phyloP scores from a whole-genome alignment of 2,888 invertebrate genomes.

The Coleophora deauratella region DNA sequence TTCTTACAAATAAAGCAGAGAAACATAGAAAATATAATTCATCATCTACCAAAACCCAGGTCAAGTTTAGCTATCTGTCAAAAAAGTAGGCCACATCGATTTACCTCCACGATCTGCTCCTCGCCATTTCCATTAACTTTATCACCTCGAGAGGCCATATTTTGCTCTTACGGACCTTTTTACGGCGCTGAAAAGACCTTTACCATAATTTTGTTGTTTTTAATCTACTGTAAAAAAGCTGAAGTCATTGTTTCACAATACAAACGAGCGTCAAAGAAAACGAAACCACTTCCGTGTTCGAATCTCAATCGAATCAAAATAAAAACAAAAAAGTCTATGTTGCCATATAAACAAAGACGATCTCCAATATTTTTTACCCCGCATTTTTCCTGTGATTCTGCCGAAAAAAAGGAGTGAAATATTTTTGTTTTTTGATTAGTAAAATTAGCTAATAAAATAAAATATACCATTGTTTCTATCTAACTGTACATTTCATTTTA shows the following conservation, averaged over 20 bases:
- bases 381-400: too few species aligned
- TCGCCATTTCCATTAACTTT: slow-evolving; percentile 77
- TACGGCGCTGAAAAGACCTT: slow-evolving; percentile 37
- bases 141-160: slow-evolving; percentile 75
- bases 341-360: slow-evolving; percentile 13
- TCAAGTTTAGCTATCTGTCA: slow-evolving; percentile 2
- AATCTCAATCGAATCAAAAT: slow-evolving; percentile 57
- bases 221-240: slow-evolving; percentile 45
- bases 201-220: slow-evolving; percentile 67
- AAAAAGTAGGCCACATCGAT: slow-evolving; percentile 66
- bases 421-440: too few species aligned
- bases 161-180: slow-evolving; percentile 38
- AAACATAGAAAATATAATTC: too few species aligned
- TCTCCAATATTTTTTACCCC: too few species aligned
- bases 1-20: too few species aligned
- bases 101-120: slow-evolving; percentile 78
- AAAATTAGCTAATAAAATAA: too few species aligned
- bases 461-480: too few species aligned
- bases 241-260: slow-evolving; percentile 56
- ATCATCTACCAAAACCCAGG: too few species aligned
- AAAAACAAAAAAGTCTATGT: slow-evolving; percentile 47
- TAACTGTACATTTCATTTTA: too few species aligned
- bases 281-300: slow-evolving; percentile 61
- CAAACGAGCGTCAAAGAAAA: slow-evolving; percentile 37
- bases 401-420: too few species aligned